A percentile compares a stretch with the other conserved stretches of the same genome.
Evolutionary conservation across 2,113 vertebrate species (phyloP).

Genomic region (Anser brachyrhynchus): DNA sequence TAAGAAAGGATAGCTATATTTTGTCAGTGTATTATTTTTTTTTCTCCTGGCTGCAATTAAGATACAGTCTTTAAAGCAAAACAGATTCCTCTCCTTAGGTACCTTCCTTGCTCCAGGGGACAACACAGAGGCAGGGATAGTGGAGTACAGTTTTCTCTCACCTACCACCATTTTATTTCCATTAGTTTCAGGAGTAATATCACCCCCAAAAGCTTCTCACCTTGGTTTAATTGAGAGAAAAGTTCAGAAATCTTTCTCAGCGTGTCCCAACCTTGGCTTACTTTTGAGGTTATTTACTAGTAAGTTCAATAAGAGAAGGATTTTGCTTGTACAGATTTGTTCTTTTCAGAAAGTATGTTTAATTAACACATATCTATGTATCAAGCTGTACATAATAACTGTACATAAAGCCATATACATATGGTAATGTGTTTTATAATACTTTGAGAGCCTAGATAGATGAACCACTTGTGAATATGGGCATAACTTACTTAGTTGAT

Average conservation of each 20-base stretch:
- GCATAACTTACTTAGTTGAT: not conserved
- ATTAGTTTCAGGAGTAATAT: not conserved
- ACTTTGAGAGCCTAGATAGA: not conserved
- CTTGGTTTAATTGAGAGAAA: not conserved
- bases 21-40: not conserved
- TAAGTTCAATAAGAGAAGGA: not conserved
- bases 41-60: not conserved
- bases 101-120: not conserved
- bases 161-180: not conserved
- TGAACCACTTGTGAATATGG: conserved; percentile 10
- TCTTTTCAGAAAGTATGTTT: not conserved
- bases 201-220: not conserved
- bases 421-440: not conserved
- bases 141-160: not conserved
- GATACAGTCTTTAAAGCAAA: not conserved
- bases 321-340: not conserved
- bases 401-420: not conserved
- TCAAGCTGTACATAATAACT: not conserved
- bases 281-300: not conserved
- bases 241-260: not conserved
- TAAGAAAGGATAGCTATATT: not conserved
- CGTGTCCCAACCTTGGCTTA: not conserved
- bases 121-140: not conserved
- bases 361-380: not conserved
- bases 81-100: not conserved